Evolutionary conservation across 2,113 vertebrate genomes (phyloP).

Genomic region (Amblyornis subalaris): DNA sequence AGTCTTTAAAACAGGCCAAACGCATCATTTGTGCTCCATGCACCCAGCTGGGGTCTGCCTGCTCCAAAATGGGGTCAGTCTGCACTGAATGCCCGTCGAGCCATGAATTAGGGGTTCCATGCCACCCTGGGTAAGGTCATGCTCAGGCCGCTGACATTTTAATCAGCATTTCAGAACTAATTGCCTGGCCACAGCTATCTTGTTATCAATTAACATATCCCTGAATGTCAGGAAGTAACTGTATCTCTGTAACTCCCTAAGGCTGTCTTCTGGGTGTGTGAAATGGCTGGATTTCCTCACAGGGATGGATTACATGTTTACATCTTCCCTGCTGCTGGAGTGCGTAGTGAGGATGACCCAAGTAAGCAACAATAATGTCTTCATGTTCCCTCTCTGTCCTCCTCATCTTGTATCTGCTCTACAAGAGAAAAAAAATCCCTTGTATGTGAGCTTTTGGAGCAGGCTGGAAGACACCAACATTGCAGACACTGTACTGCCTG

Average conservation of each 20-base stretch:
- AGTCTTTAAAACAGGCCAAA: background rate
- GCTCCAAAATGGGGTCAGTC: accelerated
- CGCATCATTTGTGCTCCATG: background rate
- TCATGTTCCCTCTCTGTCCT: background rate
- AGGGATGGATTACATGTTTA: slow-evolving; percentile 53
- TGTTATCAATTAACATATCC: slow-evolving; percentile 47
- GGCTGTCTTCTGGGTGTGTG: slow-evolving; percentile 19
- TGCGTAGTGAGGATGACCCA: background rate
- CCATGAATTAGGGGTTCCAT: background rate
- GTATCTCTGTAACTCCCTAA: slow-evolving; percentile 18
- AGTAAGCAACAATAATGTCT: background rate
- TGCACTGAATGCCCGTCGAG: background rate
- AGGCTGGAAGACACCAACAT: background rate
- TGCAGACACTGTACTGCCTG: background rate
- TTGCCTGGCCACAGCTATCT: slow-evolving; percentile 26
- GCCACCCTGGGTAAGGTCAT: background rate
- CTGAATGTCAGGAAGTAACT: slow-evolving; percentile 65
- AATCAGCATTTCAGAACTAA: slow-evolving; percentile 48
- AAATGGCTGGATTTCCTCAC: slow-evolving; percentile 52
- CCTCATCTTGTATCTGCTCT: background rate
- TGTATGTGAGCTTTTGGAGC: background rate
- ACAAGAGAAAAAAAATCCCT: background rate
- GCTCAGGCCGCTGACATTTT: slow-evolving; percentile 7
- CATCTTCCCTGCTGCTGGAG: background rate
- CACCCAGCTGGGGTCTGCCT: background rate